A percentile compares a stretch with the other conserved stretches of the same genome.
phyloP scores from a whole-genome alignment of 2,888 invertebrate genomes.

The Dastarcus helophoroides region DNA sequence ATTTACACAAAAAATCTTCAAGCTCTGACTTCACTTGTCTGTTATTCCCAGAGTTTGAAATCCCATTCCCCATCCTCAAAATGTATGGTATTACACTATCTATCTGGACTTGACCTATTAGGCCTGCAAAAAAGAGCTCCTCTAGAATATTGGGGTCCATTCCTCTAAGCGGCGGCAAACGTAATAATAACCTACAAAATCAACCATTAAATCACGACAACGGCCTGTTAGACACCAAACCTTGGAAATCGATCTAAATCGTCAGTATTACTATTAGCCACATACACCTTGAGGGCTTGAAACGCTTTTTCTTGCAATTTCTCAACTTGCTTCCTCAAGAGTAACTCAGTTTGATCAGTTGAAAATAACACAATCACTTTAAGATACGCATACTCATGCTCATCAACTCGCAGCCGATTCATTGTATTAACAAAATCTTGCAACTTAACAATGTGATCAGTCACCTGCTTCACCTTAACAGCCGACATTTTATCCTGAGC shows the following conservation, averaged over 20 bases:
- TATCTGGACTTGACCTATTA: constrained; percentile 87
- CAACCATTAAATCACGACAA: constrained; percentile 6
- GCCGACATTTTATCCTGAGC: constrained; percentile 67
- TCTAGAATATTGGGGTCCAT: constrained; percentile 69
- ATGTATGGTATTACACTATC: constrained; percentile 92
- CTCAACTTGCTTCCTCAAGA: constrained; percentile 42
- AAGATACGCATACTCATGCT: constrained; percentile 79
- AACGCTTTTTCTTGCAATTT: constrained; percentile 51
- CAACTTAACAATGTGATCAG: constrained; percentile 67
- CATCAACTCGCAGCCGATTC: constrained; percentile 63
- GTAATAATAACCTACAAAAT: constrained; percentile 46
- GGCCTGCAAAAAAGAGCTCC: constrained; percentile 84
- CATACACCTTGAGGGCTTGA: constrained; percentile 43
- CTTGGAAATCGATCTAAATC: constrained; percentile 45
- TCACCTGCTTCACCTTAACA: constrained; percentile 57
- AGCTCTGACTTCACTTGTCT: constrained; percentile 32
- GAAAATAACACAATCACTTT: constrained; percentile 63
- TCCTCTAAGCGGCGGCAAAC: constrained; percentile 60
- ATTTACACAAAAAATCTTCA: constrained; percentile 29
- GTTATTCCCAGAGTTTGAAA: constrained; percentile 17
- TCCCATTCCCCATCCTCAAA: constrained; percentile 44
- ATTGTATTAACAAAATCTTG: constrained; percentile 71
- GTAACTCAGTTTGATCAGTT: constrained; percentile 42
- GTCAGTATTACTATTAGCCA: constrained; percentile 36
- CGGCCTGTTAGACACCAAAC: constrained; percentile 17